Percentiles rank a stretch among this genome's conserved stretches.
These are phyloP conservation scores for Ceyx margarethae DNA, from an alignment of 2,113 vertebrate genomes.

Conservation along the genomic window DNA sequence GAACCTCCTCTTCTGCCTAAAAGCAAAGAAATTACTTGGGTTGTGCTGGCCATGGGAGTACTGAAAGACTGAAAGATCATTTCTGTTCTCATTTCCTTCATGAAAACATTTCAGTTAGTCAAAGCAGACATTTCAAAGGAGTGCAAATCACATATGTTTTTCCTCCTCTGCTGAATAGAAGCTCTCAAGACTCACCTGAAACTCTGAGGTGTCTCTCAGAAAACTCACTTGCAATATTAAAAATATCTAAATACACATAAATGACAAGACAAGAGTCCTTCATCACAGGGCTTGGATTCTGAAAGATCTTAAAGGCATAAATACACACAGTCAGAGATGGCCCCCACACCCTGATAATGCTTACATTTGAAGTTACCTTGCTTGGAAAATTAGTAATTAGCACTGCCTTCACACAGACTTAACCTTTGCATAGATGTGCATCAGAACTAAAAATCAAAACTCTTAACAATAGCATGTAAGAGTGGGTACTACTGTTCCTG, in stretches of 20 bases:
- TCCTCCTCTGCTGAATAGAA: not conserved
- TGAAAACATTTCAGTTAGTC: not conserved
- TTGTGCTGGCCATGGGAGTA: not conserved
- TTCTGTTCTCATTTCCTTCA: not conserved
- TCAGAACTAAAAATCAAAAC: not conserved
- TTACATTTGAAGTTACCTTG: not conserved
- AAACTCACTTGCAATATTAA: not conserved
- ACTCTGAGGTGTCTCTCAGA: not conserved
- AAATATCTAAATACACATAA: not conserved
- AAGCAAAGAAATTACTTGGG: not conserved
- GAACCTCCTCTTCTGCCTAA: not conserved
- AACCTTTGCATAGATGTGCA: not conserved
- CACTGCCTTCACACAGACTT: not conserved
- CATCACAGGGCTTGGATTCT: not conserved
- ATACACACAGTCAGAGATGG: rapidly evolving
- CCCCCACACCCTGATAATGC: not conserved
- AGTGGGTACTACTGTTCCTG: not conserved
- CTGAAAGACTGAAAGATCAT: not conserved
- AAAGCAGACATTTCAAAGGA: not conserved
- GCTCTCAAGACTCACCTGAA: not conserved
- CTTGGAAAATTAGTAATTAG: not conserved
- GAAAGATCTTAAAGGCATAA: not conserved
- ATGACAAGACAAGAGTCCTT: not conserved
- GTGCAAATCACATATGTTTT: not conserved
- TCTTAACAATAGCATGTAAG: not conserved